Evolutionary conservation across 2,888 invertebrate species (phyloP).

Genomic region (Xylota segnis): DNA sequence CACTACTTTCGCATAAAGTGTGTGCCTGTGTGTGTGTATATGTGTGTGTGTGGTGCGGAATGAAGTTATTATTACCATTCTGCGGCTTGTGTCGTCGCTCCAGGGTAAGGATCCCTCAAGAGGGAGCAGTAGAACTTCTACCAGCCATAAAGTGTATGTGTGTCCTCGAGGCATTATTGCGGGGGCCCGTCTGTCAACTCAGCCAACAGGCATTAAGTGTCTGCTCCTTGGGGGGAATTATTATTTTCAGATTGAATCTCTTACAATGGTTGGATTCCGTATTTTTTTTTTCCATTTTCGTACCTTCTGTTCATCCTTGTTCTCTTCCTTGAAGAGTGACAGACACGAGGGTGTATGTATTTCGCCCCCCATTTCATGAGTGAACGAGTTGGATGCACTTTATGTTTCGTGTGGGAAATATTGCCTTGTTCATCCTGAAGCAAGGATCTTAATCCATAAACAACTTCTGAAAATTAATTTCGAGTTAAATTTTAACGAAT

Average conservation of each 20-base stretch:
- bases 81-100: slow-evolving; percentile 41
- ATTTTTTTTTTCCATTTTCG: slow-evolving; percentile 7
- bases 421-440: neutral
- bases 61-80: slow-evolving; percentile 66
- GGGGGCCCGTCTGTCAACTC: slow-evolving; percentile 62
- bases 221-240: slow-evolving; percentile 57
- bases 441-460: neutral
- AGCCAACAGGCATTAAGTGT: slow-evolving; percentile 70
- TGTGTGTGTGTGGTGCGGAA: no score
- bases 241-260: slow-evolving; percentile 65
- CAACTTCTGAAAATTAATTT: slow-evolving; percentile 33
- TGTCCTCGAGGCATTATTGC: slow-evolving; percentile 52
- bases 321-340: neutral
- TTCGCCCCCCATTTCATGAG: neutral
- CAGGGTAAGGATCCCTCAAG: slow-evolving; percentile 48
- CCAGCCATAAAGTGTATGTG: slow-evolving; percentile 39
- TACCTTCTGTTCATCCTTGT: neutral
- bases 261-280: slow-evolving; percentile 27
- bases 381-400: slow-evolving; percentile 10
- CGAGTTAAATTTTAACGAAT: slow-evolving; percentile 28
- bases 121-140: slow-evolving; percentile 40
- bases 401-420: neutral
- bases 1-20: slow-evolving; percentile 7
- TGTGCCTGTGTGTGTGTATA: no score
- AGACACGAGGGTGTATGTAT: neutral